Conservation (phyloP, 1,140 invertebrate species). For the Tigriopus japonicus region DNA sequence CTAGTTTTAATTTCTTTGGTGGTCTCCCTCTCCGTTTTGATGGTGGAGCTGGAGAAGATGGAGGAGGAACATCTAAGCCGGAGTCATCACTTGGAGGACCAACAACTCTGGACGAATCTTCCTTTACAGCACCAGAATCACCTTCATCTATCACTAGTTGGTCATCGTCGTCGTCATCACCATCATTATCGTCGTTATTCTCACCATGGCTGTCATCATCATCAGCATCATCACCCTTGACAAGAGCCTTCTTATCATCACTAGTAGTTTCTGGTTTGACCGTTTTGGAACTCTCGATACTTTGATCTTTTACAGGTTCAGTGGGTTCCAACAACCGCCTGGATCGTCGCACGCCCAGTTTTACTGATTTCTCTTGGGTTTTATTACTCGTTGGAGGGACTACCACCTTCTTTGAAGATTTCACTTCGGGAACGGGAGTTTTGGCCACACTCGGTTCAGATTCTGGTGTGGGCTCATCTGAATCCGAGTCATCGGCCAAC, state of each 20-base stretch:
- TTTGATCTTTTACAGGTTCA: not conserved
- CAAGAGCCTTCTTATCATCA: not conserved
- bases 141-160: not conserved
- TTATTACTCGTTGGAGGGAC: too few species aligned
- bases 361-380: too few species aligned
- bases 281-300: not conserved
- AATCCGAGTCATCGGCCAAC: not conserved
- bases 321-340: not conserved
- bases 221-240: not conserved
- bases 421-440: not conserved
- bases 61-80: too few species aligned
- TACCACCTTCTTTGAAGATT: not conserved
- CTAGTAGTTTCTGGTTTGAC: not conserved
- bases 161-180: not conserved
- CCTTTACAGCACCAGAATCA: not conserved
- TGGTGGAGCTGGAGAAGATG: not conserved
- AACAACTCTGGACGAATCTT: not conserved
- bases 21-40: not conserved
- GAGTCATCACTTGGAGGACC: too few species aligned
- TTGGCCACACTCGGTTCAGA: not conserved
- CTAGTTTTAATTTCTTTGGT: not conserved
- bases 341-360: too few species aligned
- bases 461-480: not conserved
- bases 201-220: too few species aligned
- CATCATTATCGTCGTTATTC: too few species aligned